Conservation (phyloP, 1,140 invertebrate genomes). For the Micrasema minimum region DNA sequence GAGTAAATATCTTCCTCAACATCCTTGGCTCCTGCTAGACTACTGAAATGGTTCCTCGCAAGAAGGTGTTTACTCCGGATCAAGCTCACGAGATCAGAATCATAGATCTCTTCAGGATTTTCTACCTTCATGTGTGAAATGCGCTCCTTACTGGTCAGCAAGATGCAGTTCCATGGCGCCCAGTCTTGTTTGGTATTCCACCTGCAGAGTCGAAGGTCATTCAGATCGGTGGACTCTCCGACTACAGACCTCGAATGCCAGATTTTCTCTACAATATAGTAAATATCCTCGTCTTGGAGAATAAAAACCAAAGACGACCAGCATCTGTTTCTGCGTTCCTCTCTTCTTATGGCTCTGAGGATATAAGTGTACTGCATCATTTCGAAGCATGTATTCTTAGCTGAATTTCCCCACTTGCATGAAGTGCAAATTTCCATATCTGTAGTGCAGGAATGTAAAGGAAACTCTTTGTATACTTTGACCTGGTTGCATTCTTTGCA, state of each 20-base stretch:
- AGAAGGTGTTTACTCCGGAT: slow-evolving; percentile 62
- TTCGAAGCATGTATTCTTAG: slow-evolving; percentile 66
- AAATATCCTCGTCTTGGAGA: slow-evolving; percentile 72
- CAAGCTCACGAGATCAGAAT: slow-evolving; percentile 65
- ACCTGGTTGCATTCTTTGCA: slow-evolving; percentile 68
- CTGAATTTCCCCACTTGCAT: slow-evolving; percentile 66
- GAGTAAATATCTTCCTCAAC: slow-evolving; percentile 63
- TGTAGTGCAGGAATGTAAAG: slow-evolving; percentile 59
- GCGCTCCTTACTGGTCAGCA: slow-evolving; percentile 73
- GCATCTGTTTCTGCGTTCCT: slow-evolving; percentile 68
- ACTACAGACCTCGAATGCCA: slow-evolving; percentile 76
- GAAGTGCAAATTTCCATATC: slow-evolving; percentile 65
- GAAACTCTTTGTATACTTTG: slow-evolving; percentile 66
- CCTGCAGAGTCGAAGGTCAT: slow-evolving; percentile 68
- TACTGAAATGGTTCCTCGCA: slow-evolving; percentile 63
- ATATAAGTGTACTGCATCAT: slow-evolving; percentile 73
- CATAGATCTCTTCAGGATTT: slow-evolving; percentile 66
- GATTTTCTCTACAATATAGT: slow-evolving; percentile 73
- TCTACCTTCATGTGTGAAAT: slow-evolving; percentile 69
- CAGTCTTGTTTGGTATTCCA: slow-evolving; percentile 71
- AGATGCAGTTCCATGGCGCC: slow-evolving; percentile 80
- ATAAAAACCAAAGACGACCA: slow-evolving; percentile 70
- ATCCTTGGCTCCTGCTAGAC: slow-evolving; percentile 56
- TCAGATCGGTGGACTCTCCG: slow-evolving; percentile 70
- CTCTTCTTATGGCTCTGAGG: slow-evolving; percentile 68